phyloP scores from a whole-genome alignment of 2,888 invertebrate genomes.

The Agelastica alni region DNA sequence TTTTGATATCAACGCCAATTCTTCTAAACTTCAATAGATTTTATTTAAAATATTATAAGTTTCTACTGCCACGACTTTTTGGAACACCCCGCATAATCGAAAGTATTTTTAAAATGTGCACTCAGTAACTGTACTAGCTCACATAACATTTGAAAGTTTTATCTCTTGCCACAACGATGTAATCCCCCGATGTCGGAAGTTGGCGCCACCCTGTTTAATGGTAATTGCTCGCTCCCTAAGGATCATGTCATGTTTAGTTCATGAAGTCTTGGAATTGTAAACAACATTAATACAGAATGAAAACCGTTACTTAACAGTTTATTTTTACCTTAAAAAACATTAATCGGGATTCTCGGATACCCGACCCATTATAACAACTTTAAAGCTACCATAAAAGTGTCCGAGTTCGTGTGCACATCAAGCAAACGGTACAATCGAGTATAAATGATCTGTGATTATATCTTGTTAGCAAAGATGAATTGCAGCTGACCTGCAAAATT shows the following conservation, averaged over 20 bases:
- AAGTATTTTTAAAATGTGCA: too few species aligned
- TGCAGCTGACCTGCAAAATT: too few species aligned
- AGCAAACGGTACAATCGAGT: slow-evolving; percentile 10
- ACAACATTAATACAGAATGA: not conserved
- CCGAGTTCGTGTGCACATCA: not conserved
- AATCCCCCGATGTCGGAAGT: too few species aligned
- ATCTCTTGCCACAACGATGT: too few species aligned
- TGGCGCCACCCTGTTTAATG: too few species aligned
- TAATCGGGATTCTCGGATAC: slow-evolving; percentile 11
- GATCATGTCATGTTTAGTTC: not conserved
- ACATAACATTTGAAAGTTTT: too few species aligned
- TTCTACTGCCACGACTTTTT: too few species aligned
- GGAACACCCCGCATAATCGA: too few species aligned
- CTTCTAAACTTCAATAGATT: too few species aligned
- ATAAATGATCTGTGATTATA: slow-evolving; percentile 4
- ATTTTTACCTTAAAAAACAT: slow-evolving; percentile 7
- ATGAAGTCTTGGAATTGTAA: not conserved
- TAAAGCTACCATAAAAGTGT: slow-evolving; percentile 21
- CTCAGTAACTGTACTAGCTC: too few species aligned
- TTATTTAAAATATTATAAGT: too few species aligned
- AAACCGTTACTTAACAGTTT: slow-evolving; percentile 17
- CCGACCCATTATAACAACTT: slow-evolving; percentile 22
- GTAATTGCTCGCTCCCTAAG: not conserved
- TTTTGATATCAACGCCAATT: too few species aligned
- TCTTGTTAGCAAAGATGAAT: slow-evolving; percentile 4